Base-by-base conservation (phyloP, 2,113 vertebrate genomes). In the Struthio camelus region DNA sequence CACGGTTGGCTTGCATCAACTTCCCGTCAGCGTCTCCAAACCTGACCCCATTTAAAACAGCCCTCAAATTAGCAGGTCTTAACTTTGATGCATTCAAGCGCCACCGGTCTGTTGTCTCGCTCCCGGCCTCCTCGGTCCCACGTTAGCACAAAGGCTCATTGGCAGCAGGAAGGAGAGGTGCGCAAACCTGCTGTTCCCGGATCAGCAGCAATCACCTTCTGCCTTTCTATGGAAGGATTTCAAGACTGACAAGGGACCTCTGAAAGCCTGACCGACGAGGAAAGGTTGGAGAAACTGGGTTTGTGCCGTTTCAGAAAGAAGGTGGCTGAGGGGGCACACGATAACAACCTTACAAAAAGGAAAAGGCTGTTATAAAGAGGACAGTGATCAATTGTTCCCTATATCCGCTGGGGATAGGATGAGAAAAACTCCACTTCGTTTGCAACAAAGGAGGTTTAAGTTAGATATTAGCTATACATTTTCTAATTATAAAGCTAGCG, bases 401-500 rank as follows among this genome's bases (percentile, higher is more conserved):
- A 5, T 2, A 14, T 80, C 95, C 61, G 7, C 90, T 30, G 94
- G 95, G 95, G 73, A 90, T 9, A 86, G 76, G 82, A 88, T 88
- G 85, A 89, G 95, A 96, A 95, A 96, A 96, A 89, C 88, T 94
- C 95, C 83, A 93, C 94, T 94, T 87, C 93, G 22, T 94, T 96
- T 93, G 88, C 85, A 75, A 95, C 95, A 93, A 95, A 93, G 96
- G 70, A 84, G 88, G 83, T 90, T 93, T 86, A 96, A 94, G 96
- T 93, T 90, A 94, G 96, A 93, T 94, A 97, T 96, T 96, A 94
- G 88, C 93, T 84, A 92, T 94, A 95, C 96, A 71, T 95, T 96
- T 96, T 88, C 96, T 97, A 97, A 97, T 97, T 96, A 96, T 95
- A 95, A 94, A 89, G 93, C 86, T 46, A 96, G 96, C 8, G 3